Base-by-base conservation (phyloP, 2,888 invertebrate genomes). In the Chaetogeoica ovagalla region DNA sequence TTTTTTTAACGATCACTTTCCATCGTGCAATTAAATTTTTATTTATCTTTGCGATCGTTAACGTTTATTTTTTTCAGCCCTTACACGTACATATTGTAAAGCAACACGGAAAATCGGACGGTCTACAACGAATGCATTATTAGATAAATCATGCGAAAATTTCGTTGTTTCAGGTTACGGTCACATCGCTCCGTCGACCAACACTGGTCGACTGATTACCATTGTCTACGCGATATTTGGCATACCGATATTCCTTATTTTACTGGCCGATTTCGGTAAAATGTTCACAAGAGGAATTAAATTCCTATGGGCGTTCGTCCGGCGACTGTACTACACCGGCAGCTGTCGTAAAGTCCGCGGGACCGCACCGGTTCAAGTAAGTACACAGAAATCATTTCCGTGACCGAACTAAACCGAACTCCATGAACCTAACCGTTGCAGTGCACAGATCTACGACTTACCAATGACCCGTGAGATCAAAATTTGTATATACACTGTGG, bases 221-320 rank as follows among this genome's bases (percentile, higher is more conserved):
- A 96, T 99, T 83, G 88, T 95, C 43, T 99, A 99, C 86, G 95
- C 98, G 48, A 91, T 95, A 82, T 91, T 98, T 83, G 98, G 98
- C 17, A 98, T 98, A 84, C 98, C 98, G 0, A 89, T 98, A 84
- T 97, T 98, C 87, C 89, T 98, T 84, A 94, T 98, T 81, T 92
- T 97, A 21, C 87, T 99, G 83, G 96, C 97, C 60, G 97, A 97
- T 88, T 94, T 98, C 85, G 98, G 98, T 83, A 97, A 96, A 88
- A 89, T 95, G 15, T 94, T 98, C 85, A 97, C 97, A 0, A 89
- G 95, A 83, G 91, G 91, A 82, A 93, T 97, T 83, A 97, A 97
- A 87, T 94, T 94, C 86, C 88, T 95, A 39, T 96, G 96, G 95
- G 92, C 94, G 0, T 94, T 91, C 85, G 94, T 94, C 19, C 87